Conservation (phyloP, 2,113 vertebrate species). For the Drymodes brunneopygia region DNA sequence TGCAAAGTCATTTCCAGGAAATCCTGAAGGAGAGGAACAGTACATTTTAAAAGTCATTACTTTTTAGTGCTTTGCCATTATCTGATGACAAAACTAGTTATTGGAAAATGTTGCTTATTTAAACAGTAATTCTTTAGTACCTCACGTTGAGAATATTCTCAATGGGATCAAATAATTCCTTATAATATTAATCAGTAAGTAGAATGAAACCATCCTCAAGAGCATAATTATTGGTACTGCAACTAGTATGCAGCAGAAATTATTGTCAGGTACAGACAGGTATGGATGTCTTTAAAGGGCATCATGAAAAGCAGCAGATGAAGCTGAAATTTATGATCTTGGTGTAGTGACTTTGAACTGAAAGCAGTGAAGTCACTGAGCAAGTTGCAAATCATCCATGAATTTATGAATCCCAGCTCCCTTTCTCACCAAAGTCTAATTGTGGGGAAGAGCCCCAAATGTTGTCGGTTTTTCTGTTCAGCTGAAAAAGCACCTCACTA, state of each 20-base stretch:
- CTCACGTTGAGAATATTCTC: background rate
- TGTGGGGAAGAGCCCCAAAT: background rate
- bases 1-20: background rate
- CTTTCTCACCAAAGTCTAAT: background rate
- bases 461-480: background rate
- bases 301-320: background rate
- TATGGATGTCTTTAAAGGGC: background rate
- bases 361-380: background rate
- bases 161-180: background rate
- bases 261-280: background rate
- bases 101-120: background rate
- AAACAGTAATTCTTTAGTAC: background rate
- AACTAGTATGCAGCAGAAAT: background rate
- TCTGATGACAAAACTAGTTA: background rate
- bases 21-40: background rate
- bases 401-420: background rate
- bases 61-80: background rate
- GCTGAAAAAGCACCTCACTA: rapidly evolving
- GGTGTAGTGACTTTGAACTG: background rate
- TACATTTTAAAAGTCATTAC: background rate
- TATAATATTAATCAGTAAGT: background rate
- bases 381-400: background rate
- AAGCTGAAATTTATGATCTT: background rate
- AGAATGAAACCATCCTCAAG: background rate
- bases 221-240: background rate